Conservation (phyloP, 37 sponge, comb jelly and placozoan genomes). For the Geodia barretti region DNA sequence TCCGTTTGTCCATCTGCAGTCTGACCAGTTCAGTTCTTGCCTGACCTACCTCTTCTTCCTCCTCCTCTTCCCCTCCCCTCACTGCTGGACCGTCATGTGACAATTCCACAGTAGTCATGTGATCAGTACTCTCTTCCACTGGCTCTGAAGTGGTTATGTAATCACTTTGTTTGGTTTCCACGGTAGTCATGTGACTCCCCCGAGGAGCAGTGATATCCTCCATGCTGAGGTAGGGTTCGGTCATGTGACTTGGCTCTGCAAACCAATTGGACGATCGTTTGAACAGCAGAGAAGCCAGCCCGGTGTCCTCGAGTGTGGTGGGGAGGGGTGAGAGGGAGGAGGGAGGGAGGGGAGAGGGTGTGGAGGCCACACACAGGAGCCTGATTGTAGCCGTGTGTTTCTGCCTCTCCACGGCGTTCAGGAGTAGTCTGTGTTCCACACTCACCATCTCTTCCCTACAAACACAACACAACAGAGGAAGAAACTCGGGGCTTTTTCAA, state of each 20-base stretch:
- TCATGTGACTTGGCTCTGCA: not conserved
- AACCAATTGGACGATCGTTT: not conserved
- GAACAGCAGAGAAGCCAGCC: not conserved
- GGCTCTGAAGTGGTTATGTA: not conserved
- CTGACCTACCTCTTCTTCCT: not conserved
- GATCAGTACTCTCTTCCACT: not conserved
- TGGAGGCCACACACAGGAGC: constrained; percentile 27
- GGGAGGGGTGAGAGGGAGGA: not conserved
- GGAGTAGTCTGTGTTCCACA: constrained; percentile 32
- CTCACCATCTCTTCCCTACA: constrained; percentile 44
- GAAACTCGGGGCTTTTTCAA: no score
- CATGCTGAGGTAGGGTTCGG: not conserved
- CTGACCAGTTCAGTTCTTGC: constrained; percentile 37
- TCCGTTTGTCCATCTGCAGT: constrained; percentile 36
- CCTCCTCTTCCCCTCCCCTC: not conserved
- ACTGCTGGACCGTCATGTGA: not conserved
- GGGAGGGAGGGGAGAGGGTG: not conserved
- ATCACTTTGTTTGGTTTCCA: not conserved
- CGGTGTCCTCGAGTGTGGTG: not conserved
- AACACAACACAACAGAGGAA: no score
- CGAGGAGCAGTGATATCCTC: not conserved
- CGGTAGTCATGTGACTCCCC: not conserved
- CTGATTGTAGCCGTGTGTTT: constrained; percentile 26
- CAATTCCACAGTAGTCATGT: not conserved
- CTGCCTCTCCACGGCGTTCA: constrained; percentile 53